Evolutionary conservation across 2,113 vertebrate genomes (phyloP).

Genomic region (Syrmaticus mikado): DNA sequence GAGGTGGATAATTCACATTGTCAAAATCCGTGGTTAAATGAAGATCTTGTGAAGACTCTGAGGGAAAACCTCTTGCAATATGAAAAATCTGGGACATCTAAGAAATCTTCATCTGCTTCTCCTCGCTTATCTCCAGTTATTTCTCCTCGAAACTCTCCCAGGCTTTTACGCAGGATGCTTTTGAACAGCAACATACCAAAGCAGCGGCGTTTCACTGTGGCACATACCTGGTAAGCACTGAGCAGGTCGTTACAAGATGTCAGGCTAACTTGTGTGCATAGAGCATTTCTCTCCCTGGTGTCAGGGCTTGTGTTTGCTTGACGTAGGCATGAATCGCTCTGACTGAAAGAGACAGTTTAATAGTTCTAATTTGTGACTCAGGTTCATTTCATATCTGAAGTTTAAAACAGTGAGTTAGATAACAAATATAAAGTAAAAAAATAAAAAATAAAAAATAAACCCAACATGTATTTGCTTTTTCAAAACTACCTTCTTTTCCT

Average conservation of each 20-base stretch:
- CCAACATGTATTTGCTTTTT: not conserved
- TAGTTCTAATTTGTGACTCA: constrained; percentile 2
- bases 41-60: constrained; percentile 95
- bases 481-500: not conserved
- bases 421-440: constrained; percentile 54
- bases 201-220: constrained; percentile 95
- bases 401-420: constrained; percentile 42
- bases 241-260: not conserved
- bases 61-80: constrained; percentile 96
- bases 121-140: constrained; percentile 87
- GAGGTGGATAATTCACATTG: constrained; percentile 85
- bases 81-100: constrained; percentile 85
- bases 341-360: not conserved
- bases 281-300: not conserved
- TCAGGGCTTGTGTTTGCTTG: not conserved
- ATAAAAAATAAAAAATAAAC: not conserved
- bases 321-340: not conserved
- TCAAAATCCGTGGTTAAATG: constrained; percentile 90
- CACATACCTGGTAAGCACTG: constrained; percentile 95
- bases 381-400: constrained; percentile 53
- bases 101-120: constrained; percentile 88
- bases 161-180: constrained; percentile 94
- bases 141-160: constrained; percentile 92
- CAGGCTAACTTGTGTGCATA: not conserved
- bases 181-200: constrained; percentile 94